These are phyloP conservation scores for Junonia oenone DNA, from an alignment of 2,888 invertebrate species.

Conservation along the genomic window DNA sequence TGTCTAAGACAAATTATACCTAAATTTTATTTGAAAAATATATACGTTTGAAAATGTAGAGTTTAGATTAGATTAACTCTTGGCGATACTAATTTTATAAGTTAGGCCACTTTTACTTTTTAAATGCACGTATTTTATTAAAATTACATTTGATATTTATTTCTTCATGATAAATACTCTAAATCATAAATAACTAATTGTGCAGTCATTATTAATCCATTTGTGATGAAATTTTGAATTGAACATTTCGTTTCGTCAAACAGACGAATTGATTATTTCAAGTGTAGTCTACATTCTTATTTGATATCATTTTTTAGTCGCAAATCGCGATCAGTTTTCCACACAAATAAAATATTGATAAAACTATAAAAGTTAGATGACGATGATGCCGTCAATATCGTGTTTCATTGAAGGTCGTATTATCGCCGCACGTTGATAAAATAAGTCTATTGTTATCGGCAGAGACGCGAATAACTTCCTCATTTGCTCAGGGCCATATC, in stretches of 20 bases:
- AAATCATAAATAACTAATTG: too few relatives aligned
- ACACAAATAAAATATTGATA: neutral
- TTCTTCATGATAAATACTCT: too few relatives aligned
- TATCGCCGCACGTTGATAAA: conserved; percentile 61
- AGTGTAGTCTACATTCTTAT: too few relatives aligned
- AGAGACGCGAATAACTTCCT: conserved; percentile 64
- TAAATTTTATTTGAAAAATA: neutral
- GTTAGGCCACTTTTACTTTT: too few relatives aligned
- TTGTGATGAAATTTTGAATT: too few relatives aligned
- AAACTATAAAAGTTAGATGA: conserved; percentile 26
- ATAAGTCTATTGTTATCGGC: conserved; percentile 67
- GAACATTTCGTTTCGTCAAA: too few relatives aligned
- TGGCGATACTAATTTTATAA: too few relatives aligned
- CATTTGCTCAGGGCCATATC: conserved; percentile 55
- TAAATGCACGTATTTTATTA: too few relatives aligned
- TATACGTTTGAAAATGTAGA: neutral
- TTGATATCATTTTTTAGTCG: neutral
- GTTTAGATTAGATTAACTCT: neutral
- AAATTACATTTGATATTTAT: too few relatives aligned
- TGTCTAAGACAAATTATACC: neutral
- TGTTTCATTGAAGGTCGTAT: conserved; percentile 51
- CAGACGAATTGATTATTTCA: too few relatives aligned
- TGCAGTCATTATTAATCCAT: too few relatives aligned
- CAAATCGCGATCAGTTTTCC: neutral
- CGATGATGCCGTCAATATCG: conserved; percentile 31